Evolutionary conservation across 2,888 invertebrate genomes (phyloP).

Genomic region (Toxonevra muliebris): DNA sequence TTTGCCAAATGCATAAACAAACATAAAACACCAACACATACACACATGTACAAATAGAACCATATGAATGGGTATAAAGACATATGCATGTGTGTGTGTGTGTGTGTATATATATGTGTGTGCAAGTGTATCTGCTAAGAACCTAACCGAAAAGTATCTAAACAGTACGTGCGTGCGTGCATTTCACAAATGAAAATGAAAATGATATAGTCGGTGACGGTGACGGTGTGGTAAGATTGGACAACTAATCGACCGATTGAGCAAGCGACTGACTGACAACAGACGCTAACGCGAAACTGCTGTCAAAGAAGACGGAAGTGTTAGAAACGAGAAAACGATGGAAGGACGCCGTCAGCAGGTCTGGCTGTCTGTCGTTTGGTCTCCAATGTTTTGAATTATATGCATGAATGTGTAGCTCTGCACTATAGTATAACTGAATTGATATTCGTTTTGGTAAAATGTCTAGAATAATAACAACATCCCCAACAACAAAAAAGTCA

Average conservation of each 20-base stretch:
- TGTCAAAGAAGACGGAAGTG: conserved; percentile 8
- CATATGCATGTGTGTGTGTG: too few relatives aligned
- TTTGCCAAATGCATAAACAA: conserved; percentile 32
- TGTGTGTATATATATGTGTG: too few relatives aligned
- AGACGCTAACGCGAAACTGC: not conserved
- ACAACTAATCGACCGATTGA: conserved; percentile 9
- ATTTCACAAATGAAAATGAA: not conserved
- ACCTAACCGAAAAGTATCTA: too few relatives aligned
- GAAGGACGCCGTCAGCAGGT: not conserved
- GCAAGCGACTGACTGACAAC: conserved; percentile 3
- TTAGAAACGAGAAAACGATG: not conserved
- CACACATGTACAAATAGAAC: not conserved
- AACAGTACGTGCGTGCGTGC: not conserved
- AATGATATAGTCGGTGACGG: too few relatives aligned
- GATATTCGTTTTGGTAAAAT: not conserved
- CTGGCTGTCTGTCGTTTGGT: not conserved
- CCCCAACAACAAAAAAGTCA: conserved; percentile 1
- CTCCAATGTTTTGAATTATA: not conserved
- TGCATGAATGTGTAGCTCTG: not conserved
- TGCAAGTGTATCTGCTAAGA: too few relatives aligned
- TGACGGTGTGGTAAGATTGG: conserved; percentile 6
- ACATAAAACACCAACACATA: not conserved
- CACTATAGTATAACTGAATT: too few relatives aligned
- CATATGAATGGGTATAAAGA: too few relatives aligned
- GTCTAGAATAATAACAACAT: not conserved